phyloP scores from a whole-genome alignment of 2,888 invertebrate species.

The Agonopterix subpropinquella region DNA sequence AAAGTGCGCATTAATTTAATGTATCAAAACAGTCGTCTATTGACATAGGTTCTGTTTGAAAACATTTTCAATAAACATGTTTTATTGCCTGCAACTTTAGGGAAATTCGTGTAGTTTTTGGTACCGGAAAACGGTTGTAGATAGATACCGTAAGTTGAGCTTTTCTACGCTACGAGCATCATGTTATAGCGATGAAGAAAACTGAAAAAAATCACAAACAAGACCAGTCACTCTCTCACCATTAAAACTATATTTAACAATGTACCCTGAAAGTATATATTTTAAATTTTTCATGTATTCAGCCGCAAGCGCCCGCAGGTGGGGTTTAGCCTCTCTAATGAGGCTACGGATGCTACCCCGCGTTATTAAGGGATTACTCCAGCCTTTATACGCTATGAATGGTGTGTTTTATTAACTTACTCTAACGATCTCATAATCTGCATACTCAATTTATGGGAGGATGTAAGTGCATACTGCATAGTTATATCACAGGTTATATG shows the following conservation, averaged over 20 bases:
- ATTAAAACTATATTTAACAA: neutral
- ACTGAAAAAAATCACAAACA: neutral
- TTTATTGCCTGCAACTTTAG: no score
- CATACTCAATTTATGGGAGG: no score
- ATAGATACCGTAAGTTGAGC: no score
- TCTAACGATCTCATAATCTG: neutral
- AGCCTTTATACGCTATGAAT: slow-evolving; percentile 37
- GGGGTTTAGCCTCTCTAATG: slow-evolving; percentile 37
- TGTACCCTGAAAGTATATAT: neutral
- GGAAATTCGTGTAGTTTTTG: no score
- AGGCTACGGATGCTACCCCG: slow-evolving; percentile 41
- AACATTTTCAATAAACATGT: no score
- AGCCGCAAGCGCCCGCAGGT: slow-evolving; percentile 19
- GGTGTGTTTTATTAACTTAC: slow-evolving; percentile 44
- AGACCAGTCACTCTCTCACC: neutral
- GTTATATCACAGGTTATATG: no score
- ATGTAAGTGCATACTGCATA: no score
- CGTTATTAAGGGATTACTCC: slow-evolving; percentile 51
- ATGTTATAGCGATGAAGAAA: no score
- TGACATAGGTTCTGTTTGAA: no score
- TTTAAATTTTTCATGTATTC: slow-evolving; percentile 29
- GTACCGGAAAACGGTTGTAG: no score
- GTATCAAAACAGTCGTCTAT: neutral
- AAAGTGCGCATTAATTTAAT: neutral
- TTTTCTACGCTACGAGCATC: no score